These are phyloP conservation scores for Micronisus gabar DNA, from an alignment of 2,113 vertebrate genomes.

Conservation along the genomic window DNA sequence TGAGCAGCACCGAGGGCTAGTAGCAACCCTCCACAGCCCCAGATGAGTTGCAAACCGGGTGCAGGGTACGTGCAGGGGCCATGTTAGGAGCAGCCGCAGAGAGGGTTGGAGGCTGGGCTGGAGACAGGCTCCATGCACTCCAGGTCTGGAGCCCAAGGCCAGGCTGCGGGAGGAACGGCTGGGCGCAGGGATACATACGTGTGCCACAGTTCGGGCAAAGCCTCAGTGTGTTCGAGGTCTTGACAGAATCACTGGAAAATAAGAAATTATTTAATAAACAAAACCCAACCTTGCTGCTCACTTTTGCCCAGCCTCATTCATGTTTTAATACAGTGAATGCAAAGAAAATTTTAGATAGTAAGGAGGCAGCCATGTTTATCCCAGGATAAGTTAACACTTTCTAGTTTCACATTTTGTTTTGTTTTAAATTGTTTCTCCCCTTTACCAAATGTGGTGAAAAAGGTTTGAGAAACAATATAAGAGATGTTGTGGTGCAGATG, in stretches of 20 bases:
- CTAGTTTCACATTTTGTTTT: not conserved
- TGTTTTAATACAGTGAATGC: not conserved
- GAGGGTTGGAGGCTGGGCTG: accelerated
- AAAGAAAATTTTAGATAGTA: not conserved
- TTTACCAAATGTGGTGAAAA: not conserved
- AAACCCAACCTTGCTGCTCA: not conserved
- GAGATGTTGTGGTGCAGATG: not conserved
- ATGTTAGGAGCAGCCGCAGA: accelerated
- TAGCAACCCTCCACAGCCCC: not conserved
- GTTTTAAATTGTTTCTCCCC: not conserved
- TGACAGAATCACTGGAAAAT: not conserved
- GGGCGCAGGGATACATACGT: too few relatives aligned
- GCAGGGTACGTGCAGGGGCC: accelerated
- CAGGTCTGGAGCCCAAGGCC: not conserved
- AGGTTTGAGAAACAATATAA: not conserved
- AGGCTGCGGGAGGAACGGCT: not conserved
- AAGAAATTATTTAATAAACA: not conserved
- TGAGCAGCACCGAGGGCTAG: not conserved
- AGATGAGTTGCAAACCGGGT: not conserved
- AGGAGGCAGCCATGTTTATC: not conserved
- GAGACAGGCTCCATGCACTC: accelerated
- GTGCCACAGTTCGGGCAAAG: not conserved
- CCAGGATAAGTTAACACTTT: not conserved
- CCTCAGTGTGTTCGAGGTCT: accelerated
- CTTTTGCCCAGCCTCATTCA: not conserved